These are phyloP conservation scores for Protonemura montana DNA, from an alignment of 2,888 invertebrate species.

Conservation along the genomic window DNA sequence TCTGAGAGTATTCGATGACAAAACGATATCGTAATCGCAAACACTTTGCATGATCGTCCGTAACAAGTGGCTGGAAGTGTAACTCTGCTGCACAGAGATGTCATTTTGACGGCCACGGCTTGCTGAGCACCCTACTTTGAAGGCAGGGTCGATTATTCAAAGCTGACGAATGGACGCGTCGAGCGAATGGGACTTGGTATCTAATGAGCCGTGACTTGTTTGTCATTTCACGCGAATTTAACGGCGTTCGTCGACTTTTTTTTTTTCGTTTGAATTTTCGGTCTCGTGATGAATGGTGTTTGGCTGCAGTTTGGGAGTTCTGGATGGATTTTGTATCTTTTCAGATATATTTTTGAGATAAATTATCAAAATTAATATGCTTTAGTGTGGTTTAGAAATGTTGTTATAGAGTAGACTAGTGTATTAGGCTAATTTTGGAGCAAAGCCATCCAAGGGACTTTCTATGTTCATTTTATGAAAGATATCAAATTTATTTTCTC, in stretches of 20 bases:
- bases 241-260: not conserved
- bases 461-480: no score
- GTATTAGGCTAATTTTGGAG: no score
- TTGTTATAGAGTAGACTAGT: no score
- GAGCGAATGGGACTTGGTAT: not conserved
- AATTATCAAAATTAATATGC: no score
- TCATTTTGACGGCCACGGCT: not conserved
- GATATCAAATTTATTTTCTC: no score
- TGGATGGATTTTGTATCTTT: no score
- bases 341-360: no score
- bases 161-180: not conserved
- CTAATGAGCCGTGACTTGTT: not conserved
- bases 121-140: not conserved
- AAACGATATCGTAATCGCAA: not conserved
- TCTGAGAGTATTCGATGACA: not conserved
- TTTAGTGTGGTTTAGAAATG: no score
- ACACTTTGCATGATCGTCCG: not conserved
- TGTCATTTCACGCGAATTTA: slow-evolving; percentile 12
- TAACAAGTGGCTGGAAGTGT: not conserved
- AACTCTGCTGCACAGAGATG: no score
- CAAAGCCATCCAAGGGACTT: no score
- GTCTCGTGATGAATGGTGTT: not conserved
- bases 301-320: not conserved
- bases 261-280: not conserved
- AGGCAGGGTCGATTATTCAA: not conserved